Base-by-base conservation (phyloP, 2,888 invertebrate genomes). In the Dolichomitus sp. region DNA sequence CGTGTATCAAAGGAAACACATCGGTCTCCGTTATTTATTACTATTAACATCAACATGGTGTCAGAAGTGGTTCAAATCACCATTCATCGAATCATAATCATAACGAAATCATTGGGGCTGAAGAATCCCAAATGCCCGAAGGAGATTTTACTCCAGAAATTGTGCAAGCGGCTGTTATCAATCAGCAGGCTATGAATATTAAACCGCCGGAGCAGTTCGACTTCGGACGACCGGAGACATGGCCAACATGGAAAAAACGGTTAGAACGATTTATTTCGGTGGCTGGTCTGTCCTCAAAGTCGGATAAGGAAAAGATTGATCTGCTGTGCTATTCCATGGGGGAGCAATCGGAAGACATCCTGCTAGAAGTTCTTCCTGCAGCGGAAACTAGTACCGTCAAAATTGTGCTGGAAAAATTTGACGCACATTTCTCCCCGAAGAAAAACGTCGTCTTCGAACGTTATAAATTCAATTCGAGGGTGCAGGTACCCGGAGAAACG, bases 271-370 rank as follows among this genome's bases (percentile, higher is more conserved):
- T 37, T 1, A 37, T 37, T 37, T 37, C 37, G 37, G 37, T 37
- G 3, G 1, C 37, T 80, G 75, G 68, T 9, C 75, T 81, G 27
- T 23, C 40, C 12, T 3, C 42, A 14, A 70, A 40, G 11, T 17
- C 85, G 4, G 84, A 84, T 11, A 77, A 82, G 54, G 87, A 85
- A 42, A 85, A 88, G 72, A 82, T 86, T 1, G 81, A 88, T 68
- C 66, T 87, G 33, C 70, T 88, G 1, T 81, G 85, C 45, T 88
- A 88, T 61, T 59, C 74, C 17, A 85, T 86, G 80, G 88, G 37
- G 4, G 52, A 48, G 23, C 33, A 69, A n/a, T 50, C 48, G 3
- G 48, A 69, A n/a, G 33, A 42, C 17, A 48, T 50, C 23, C 4
- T 33, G 69, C 9, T 50, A 50, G n/a, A 69, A 57, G 37, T 74